A percentile compares a stretch with the other conserved stretches of the same genome.
Evolutionary conservation across 2,113 vertebrate genomes (phyloP).

Genomic region (Oncorhynchus clarkii): DNA sequence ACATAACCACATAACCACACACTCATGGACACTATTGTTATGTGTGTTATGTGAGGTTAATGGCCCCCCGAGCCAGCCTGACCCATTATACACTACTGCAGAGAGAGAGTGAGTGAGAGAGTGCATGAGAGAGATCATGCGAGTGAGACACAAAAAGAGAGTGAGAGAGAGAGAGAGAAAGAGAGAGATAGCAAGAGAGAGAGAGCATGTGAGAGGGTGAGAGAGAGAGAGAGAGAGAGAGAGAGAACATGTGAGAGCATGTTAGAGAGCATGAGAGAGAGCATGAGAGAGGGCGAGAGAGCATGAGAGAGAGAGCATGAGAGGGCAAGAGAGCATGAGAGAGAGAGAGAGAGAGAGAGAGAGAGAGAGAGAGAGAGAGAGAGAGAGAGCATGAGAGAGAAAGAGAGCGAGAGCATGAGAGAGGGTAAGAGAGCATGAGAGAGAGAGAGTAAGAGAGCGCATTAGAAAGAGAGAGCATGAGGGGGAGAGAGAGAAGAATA

Average conservation of each 20-base stretch:
- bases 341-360: background rate
- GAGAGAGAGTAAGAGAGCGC: background rate
- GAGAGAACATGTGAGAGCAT: background rate
- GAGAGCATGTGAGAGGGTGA: no score
- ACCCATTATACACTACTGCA: no score
- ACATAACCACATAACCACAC: background rate
- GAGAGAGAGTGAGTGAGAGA: background rate
- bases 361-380: background rate
- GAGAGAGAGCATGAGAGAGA: background rate
- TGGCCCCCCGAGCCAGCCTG: no score
- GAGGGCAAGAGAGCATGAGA: background rate
- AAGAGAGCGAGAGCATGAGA: background rate
- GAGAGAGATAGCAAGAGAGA: no score
- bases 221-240: background rate
- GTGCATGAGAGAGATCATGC: background rate
- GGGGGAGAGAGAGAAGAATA: background rate
- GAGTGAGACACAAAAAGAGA: background rate
- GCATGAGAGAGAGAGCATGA: background rate
- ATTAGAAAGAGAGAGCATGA: background rate
- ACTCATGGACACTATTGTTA: background rate
- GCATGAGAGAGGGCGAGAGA: background rate
- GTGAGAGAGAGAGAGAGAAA: background rate
- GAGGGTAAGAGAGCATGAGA: background rate
- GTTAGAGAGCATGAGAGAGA: background rate
- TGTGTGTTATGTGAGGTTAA: no score